Evolutionary conservation across 2,797 vertebrate species (phyloP).

Genomic region (Phrynocephalus guinanensis): DNA sequence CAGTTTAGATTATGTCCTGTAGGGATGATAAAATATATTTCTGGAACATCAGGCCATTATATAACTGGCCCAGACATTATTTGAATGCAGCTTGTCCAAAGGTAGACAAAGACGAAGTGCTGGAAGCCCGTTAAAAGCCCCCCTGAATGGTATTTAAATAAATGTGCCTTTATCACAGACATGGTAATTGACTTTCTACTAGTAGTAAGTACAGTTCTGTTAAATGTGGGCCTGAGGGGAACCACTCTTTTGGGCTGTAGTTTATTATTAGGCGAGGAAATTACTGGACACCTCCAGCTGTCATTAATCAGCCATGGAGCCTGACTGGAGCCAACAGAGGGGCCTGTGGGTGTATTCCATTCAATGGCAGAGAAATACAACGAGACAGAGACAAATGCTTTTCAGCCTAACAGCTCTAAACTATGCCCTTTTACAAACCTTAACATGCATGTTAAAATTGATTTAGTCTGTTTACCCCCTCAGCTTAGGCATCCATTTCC

Average conservation of each 20-base stretch:
- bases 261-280: conserved; percentile 88
- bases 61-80: conserved; percentile 16
- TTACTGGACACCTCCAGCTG: conserved; percentile 91
- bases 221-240: conserved; percentile 71
- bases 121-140: conserved; percentile 22
- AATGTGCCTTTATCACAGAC: conserved; percentile 36
- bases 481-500: conserved; percentile 77
- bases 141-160: conserved; percentile 43
- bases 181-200: conserved; percentile 68
- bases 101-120: conserved; percentile 35
- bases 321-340: conserved; percentile 87
- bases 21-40: conserved; percentile 14
- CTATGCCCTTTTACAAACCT: conserved; percentile 80
- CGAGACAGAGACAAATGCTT: conserved; percentile 84
- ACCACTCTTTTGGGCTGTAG: conserved; percentile 72
- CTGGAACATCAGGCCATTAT: not conserved
- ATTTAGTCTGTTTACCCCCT: conserved; percentile 84
- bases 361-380: conserved; percentile 79
- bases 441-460: conserved; percentile 85
- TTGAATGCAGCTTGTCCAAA: conserved; percentile 26
- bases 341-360: conserved; percentile 77
- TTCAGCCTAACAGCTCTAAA: conserved; percentile 79
- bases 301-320: conserved; percentile 90
- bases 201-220: conserved; percentile 62
- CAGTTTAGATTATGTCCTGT: not conserved